phyloP scores from a whole-genome alignment of 2,888 invertebrate species.

The Amaurobius ferox region DNA sequence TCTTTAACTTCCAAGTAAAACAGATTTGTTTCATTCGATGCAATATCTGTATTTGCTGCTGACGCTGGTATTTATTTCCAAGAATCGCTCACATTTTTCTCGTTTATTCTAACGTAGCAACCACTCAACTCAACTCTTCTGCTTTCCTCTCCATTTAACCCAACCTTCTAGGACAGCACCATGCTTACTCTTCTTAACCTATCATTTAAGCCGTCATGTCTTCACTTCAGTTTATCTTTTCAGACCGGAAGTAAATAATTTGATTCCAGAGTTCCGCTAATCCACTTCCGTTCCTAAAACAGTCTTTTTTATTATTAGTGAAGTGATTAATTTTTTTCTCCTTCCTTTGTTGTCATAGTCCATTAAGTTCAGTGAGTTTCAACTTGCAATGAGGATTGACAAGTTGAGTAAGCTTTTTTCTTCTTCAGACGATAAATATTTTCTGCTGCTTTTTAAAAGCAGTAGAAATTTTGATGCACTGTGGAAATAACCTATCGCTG shows the following conservation, averaged over 20 bases:
- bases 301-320: not conserved
- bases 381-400: not conserved
- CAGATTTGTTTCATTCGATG: too few species aligned
- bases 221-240: slow-evolving; percentile 32
- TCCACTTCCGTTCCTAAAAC: not conserved
- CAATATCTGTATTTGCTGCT: too few species aligned
- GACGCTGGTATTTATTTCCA: too few species aligned
- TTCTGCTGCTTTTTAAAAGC: too few species aligned
- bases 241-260: slow-evolving; percentile 54
- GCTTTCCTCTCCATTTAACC: not conserved
- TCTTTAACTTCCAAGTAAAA: too few species aligned
- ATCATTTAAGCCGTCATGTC: slow-evolving; percentile 25
- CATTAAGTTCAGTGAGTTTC: not conserved
- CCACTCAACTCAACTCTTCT: too few species aligned
- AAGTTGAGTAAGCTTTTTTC: not conserved
- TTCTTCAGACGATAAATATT: too few species aligned
- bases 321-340: not conserved
- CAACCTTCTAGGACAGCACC: not conserved
- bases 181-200: slow-evolving; percentile 7
- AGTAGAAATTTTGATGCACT: too few species aligned
- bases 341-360: slow-evolving; percentile 10
- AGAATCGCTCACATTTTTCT: too few species aligned
- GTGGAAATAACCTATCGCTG: too few species aligned
- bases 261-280: slow-evolving; percentile 21
- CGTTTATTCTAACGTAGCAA: too few species aligned